Conservation (phyloP, 2,888 invertebrate species). For the Sympetrum striolatum region DNA sequence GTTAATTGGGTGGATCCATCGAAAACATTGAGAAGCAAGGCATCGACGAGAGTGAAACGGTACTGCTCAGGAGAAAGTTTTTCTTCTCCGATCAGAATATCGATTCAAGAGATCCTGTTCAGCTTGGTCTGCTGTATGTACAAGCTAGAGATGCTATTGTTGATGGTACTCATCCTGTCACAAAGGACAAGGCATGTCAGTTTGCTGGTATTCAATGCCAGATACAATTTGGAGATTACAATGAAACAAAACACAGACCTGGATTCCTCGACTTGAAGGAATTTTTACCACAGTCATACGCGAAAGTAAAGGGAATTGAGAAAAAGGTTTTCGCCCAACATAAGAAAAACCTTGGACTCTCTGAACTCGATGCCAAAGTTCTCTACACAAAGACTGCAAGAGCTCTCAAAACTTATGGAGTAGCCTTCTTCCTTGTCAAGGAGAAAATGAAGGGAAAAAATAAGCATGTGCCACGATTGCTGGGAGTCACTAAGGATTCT, state of each 20-base stretch:
- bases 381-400: slow-evolving; percentile 95
- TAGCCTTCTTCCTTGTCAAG: slow-evolving; percentile 99
- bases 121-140: slow-evolving; percentile 95
- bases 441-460: slow-evolving; percentile 99
- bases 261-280: slow-evolving; percentile 96
- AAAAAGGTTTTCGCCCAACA: slow-evolving; percentile 97
- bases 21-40: slow-evolving; percentile 96
- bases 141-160: slow-evolving; percentile 98
- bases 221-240: slow-evolving; percentile 96
- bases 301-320: slow-evolving; percentile 94
- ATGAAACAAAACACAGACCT: slow-evolving; percentile 88
- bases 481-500: slow-evolving; percentile 98
- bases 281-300: slow-evolving; percentile 94
- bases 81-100: slow-evolving; percentile 99
- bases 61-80: slow-evolving; percentile 90
- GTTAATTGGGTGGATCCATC: slow-evolving; percentile 99
- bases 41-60: slow-evolving; percentile 90
- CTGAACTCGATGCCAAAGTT: slow-evolving; percentile 96
- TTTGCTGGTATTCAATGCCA: slow-evolving; percentile 99
- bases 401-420: slow-evolving; percentile 95
- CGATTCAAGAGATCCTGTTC: slow-evolving; percentile 96
- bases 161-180: slow-evolving; percentile 96
- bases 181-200: slow-evolving; percentile 88
- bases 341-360: slow-evolving; percentile 77
- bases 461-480: slow-evolving; percentile 92